These are phyloP conservation scores for Anguilla megastoma DNA, from an alignment of 2,797 vertebrate genomes.

Conservation along the genomic window DNA sequence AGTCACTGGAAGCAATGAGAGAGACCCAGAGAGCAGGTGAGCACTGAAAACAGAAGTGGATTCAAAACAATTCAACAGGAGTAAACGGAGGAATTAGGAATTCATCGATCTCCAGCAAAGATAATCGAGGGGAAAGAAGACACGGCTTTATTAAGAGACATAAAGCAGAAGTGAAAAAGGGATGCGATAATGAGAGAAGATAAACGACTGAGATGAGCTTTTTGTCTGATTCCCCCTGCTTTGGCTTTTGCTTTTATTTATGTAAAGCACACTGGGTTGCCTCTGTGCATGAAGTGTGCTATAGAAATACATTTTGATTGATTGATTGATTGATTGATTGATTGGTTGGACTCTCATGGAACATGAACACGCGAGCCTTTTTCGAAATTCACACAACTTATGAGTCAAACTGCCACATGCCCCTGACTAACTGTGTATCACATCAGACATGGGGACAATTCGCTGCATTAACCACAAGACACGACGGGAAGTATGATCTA, in stretches of 20 bases:
- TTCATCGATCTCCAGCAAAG: not conserved
- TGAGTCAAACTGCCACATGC: not conserved
- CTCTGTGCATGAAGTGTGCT: too few relatives aligned
- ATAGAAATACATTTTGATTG: too few relatives aligned
- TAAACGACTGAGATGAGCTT: not conserved
- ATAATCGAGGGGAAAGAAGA: not conserved
- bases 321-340: too few relatives aligned
- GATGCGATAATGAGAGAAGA: conserved; percentile 1
- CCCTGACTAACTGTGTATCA: not conserved
- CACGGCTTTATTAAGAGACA: not conserved
- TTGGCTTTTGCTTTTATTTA: too few relatives aligned
- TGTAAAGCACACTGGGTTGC: too few relatives aligned
- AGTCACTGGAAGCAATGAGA: not conserved
- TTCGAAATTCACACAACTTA: not conserved
- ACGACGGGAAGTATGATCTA: conserved; percentile 8
- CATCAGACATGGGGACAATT: not conserved
- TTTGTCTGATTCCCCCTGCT: not conserved
- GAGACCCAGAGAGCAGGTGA: not conserved
- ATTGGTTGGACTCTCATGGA: too few relatives aligned
- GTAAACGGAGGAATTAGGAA: not conserved
- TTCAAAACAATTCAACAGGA: not conserved
- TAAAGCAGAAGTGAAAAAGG: conserved; percentile 4
- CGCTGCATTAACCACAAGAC: conserved; percentile 1
- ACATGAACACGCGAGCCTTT: not conserved
- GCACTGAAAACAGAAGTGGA: not conserved